phyloP scores from a whole-genome alignment of 2,797 vertebrate species.

The Natrix natrix region DNA sequence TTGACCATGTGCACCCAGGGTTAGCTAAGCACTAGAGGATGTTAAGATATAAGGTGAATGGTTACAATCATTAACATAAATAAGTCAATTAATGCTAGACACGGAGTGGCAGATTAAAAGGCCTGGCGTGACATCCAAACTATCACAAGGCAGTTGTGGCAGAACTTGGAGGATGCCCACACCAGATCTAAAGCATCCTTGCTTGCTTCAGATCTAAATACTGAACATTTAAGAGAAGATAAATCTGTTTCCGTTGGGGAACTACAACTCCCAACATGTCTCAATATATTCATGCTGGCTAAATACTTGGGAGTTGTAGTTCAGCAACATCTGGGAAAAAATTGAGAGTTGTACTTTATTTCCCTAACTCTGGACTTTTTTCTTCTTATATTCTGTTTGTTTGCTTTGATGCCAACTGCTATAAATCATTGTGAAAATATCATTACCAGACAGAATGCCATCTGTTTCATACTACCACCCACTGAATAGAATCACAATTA shows the following conservation, averaged over 20 bases:
- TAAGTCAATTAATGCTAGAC: background rate
- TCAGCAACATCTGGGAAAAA: background rate
- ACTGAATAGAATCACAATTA: background rate
- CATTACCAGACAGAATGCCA: background rate
- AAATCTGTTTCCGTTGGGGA: background rate
- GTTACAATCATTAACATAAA: background rate
- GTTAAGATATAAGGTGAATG: background rate
- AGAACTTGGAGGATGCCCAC: background rate
- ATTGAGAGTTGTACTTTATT: background rate
- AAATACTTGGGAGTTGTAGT: background rate
- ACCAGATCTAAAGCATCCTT: background rate
- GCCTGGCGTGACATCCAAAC: background rate
- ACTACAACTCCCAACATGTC: background rate
- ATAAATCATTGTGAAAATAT: slow-evolving; percentile 2
- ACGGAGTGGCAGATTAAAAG: background rate
- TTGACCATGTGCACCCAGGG: background rate
- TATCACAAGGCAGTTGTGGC: background rate
- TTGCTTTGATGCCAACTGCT: background rate
- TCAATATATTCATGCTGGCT: background rate
- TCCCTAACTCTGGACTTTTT: background rate
- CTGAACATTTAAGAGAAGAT: background rate
- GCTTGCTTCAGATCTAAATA: background rate
- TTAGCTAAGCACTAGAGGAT: background rate
- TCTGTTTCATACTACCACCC: background rate
- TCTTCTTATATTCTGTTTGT: background rate